These are phyloP conservation scores for Alsophila aescularia DNA, from an alignment of 2,888 invertebrate species.

Conservation along the genomic window DNA sequence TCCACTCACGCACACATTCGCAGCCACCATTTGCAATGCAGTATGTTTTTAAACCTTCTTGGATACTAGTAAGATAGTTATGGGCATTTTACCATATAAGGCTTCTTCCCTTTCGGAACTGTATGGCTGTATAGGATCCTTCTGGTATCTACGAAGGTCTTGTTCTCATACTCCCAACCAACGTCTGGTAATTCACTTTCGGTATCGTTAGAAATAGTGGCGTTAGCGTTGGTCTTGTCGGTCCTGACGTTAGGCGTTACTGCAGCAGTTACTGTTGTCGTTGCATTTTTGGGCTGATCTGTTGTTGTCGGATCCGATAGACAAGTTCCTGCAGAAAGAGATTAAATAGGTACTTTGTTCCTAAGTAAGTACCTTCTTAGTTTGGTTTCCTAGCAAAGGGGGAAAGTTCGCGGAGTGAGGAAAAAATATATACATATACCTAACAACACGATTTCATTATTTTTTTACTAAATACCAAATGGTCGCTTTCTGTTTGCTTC, in stretches of 20 bases:
- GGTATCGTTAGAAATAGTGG: constrained; percentile 25
- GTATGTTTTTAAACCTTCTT: too few species aligned
- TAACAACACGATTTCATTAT: too few species aligned
- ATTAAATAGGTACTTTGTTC: not conserved
- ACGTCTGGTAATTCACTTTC: constrained; percentile 60
- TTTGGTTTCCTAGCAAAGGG: too few species aligned
- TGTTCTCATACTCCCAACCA: constrained; percentile 73
- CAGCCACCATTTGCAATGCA: too few species aligned
- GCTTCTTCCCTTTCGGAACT: constrained; percentile 60
- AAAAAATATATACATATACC: too few species aligned
- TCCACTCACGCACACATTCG: too few species aligned
- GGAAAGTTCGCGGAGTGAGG: too few species aligned
- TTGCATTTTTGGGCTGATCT: constrained; percentile 6
- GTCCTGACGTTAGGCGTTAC: constrained; percentile 22
- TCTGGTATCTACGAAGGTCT: constrained; percentile 63
- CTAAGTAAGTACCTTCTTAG: not conserved
- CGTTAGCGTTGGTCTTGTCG: constrained; percentile 34
- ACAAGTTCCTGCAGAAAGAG: constrained; percentile 35
- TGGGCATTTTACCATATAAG: constrained; percentile 67
- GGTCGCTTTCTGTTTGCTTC: too few species aligned
- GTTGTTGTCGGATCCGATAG: constrained; percentile 34
- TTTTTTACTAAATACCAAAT: too few species aligned
- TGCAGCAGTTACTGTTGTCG: constrained; percentile 8
- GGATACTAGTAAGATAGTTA: not conserved
- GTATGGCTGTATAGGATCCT: constrained; percentile 71